Base-by-base conservation (phyloP, 2,888 invertebrate genomes). In the Gymnocheta viridis region DNA sequence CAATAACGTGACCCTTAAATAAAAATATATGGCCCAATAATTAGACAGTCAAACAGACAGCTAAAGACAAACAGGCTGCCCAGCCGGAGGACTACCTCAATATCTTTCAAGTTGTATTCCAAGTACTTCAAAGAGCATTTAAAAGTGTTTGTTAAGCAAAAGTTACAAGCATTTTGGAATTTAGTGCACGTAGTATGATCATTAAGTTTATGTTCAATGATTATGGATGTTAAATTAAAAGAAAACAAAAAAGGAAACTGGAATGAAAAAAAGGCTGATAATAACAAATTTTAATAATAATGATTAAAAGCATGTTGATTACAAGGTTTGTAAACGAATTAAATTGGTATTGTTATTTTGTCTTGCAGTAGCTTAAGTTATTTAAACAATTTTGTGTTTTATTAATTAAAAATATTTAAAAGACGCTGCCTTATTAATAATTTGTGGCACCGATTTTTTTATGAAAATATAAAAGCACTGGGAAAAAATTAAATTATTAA, bases 1-100 rank as follows among this genome's bases (percentile, higher is more conserved):
- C 76, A 80, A 84, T 70, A 80, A 84, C 62, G 58, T 76, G 77
- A 70, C 69, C 74, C 70, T 72, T 60, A 66, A 76, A 69, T 82
- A 74, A 70, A 74, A 78, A 78, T 62, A 69, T 73, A 73, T 73
- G n/a, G 32, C 58, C 49, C 41, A 73, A 73, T 78, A 78, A 81
- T 74, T 69, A 62, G 51, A 44, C 38, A 32, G 67, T 74, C 51
- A 49, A 49, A 44, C 38, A 24, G 17, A 3, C 14, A 24, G 69
- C 12, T n/a, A n/a, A 51, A 58, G 35, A 4, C 19, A 70, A 51
- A 41, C 27, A 27, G 22, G 22, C 54, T 54, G 64, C 9, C 19
- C 44, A 74, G 47, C 41, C 49, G 47, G 17, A 60, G 69, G 74
- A 74, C 81, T 81, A 60, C 81, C 81, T 54, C 81, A 81, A 74